Evolutionary conservation across 2,888 invertebrate genomes (phyloP), one percentile per base, ranked within the genome.

Genomic region (Anaspis maculata): DNA sequence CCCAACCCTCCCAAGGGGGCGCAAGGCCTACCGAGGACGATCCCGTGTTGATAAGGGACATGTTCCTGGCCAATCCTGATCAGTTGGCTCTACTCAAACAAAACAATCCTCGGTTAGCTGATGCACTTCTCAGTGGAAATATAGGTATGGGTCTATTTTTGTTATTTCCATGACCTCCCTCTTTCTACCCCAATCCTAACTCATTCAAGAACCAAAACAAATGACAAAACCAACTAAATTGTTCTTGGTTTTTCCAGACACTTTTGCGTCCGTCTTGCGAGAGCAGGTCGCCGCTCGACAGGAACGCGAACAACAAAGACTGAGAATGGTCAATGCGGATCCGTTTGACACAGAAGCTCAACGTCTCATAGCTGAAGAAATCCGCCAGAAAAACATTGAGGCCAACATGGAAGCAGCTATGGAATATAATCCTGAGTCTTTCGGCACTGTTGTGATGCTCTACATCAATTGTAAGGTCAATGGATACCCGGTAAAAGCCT

Each of bases 401-500:
- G 89, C 91, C 0, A 96, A 96, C 58, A 96, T 97, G 95, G 92
- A 96, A 61, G 91, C 92, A 1, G 97, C 97, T 0, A 92, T 97
- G 80, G 97, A 98, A 61, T 91, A 91, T 62, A 91, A 95, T 66
- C 98, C 98, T 0, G 98, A 98, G 68, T 92, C 89, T 25, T 97
- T 97, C 67, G 97, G 95, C 35, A 90, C 91, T 16, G 96, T 98
- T 25, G 85, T 89, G 27, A 97, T 98, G 98, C 74, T 98, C 51
- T 86, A 98, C 64, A 94, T 98, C 40, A 89, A 96, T 63, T 95
- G 97, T 64, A 83, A 81, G 64, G 96, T 98, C 1, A 98, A 98
- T 68, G 95, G 95, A 22, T 82, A 86, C 60, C 89, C 89, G 1
- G 94, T 98, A 0, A 96, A 96, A 68, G 97, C 97, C 3, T 98